Evolutionary conservation across 2,797 vertebrate genomes (phyloP).

Genomic region (Babyrousa celebensis): DNA sequence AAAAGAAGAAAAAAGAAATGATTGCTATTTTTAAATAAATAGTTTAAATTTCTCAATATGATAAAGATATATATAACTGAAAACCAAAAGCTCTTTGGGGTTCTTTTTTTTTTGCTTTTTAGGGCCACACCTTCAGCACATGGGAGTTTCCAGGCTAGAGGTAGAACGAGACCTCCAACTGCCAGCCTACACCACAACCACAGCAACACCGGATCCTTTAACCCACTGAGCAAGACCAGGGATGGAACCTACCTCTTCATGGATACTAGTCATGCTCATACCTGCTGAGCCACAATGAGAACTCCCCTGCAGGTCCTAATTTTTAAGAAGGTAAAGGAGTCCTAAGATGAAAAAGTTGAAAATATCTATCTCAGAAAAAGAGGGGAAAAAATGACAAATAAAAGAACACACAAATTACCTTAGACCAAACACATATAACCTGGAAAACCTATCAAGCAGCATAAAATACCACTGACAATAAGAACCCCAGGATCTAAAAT

Average conservation of each 20-base stretch:
- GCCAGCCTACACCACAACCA: too few species aligned
- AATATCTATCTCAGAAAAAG: slow-evolving; percentile 1
- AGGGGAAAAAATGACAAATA: background rate
- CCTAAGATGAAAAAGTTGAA: slow-evolving; percentile 27
- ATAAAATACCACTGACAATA: slow-evolving; percentile 23
- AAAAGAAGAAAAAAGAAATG: too few species aligned
- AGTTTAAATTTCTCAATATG: slow-evolving; percentile 17
- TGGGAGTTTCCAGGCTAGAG: too few species aligned
- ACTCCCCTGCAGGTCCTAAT: background rate
- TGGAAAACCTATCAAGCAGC: background rate
- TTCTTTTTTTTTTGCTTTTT: background rate
- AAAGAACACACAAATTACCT: slow-evolving; percentile 3
- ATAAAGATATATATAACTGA: background rate
- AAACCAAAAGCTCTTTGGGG: slow-evolving; percentile 40
- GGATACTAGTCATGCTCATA: too few species aligned
- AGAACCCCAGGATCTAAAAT: slow-evolving; percentile 33
- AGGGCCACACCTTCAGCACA: too few species aligned
- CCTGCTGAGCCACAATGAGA: too few species aligned
- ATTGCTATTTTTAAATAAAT: slow-evolving; percentile 35
- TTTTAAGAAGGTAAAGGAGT: background rate
- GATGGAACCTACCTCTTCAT: too few species aligned
- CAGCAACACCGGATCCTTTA: too few species aligned
- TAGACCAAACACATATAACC: background rate
- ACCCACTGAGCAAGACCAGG: too few species aligned
- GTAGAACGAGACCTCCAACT: too few species aligned